phyloP scores from a whole-genome alignment of 2,888 invertebrate genomes.

The Tachina fera region DNA sequence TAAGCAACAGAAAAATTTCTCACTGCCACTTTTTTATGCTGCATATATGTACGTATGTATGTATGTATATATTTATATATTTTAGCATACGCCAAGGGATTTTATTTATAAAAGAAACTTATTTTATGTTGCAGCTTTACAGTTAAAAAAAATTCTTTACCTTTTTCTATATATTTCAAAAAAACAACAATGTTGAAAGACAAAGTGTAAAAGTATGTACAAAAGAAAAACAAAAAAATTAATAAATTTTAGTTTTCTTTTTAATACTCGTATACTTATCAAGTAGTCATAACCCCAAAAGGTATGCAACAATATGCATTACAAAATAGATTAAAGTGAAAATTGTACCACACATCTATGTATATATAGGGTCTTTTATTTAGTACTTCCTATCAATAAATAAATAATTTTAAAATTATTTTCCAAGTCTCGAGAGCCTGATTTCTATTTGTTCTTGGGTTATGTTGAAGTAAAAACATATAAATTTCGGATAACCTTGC shows the following conservation, averaged over 20 bases:
- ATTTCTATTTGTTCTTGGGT: no score
- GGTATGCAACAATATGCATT: conserved; percentile 52
- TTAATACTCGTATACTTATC: conserved; percentile 14
- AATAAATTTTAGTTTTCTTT: conserved; percentile 17
- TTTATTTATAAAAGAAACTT: conserved; percentile 4
- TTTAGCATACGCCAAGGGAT: conserved; percentile 36
- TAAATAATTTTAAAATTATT: no score
- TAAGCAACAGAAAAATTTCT: conserved; percentile 16
- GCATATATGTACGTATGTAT: no score
- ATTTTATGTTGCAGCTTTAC: conserved; percentile 31
- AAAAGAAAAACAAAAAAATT: background rate
- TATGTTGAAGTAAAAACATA: no score
- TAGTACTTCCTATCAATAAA: no score
- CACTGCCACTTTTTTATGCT: conserved; percentile 9
- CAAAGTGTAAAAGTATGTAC: conserved; percentile 10
- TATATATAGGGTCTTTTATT: no score
- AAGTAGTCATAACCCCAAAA: conserved; percentile 57
- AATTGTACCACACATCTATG: background rate
- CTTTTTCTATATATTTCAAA: background rate
- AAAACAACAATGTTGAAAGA: background rate
- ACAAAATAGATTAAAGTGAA: conserved; percentile 31
- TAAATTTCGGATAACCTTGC: no score
- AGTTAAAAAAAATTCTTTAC: background rate
- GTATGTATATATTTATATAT: no score
- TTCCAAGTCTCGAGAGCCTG: no score